Evolutionary conservation across 1,140 invertebrate genomes (phyloP).

Genomic region (Heliconius nattereri): DNA sequence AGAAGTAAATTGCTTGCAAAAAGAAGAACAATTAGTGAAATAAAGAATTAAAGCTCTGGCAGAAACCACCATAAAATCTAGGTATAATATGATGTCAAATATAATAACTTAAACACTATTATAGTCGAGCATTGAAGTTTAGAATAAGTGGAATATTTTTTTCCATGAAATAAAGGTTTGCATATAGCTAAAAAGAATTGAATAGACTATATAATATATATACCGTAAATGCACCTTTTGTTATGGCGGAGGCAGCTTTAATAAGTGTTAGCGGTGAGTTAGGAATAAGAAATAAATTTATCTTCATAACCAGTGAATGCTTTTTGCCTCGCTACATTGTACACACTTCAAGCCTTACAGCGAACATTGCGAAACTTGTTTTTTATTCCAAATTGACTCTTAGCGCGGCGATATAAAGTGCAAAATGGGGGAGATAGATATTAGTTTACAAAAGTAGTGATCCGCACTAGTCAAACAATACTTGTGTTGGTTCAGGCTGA

Average conservation of each 20-base stretch:
- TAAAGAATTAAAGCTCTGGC: background rate
- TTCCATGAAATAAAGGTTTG: background rate
- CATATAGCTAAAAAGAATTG: constrained; percentile 7
- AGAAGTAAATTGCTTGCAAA: background rate
- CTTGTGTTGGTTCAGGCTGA: constrained; percentile 64
- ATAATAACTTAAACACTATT: background rate
- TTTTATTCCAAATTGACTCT: constrained; percentile 49
- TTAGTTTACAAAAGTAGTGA: constrained; percentile 56
- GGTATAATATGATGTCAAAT: background rate
- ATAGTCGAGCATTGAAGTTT: background rate
- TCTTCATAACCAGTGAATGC: constrained; percentile 53
- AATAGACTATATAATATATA: background rate
- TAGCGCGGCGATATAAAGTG: constrained; percentile 47
- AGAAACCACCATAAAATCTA: background rate
- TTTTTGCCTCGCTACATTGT: constrained; percentile 51
- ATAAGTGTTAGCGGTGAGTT: constrained; percentile 43
- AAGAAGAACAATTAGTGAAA: constrained; percentile 2
- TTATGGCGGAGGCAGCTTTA: constrained; percentile 1
- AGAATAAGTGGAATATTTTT: background rate
- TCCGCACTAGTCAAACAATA: constrained; percentile 66
- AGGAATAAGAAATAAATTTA: constrained; percentile 56
- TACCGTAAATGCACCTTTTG: constrained; percentile 12
- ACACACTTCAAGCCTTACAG: constrained; percentile 51
- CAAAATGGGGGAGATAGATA: constrained; percentile 43
- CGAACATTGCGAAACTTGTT: constrained; percentile 40